Conservation (phyloP, 2,888 invertebrate species). For the Bombyx huttoni region DNA sequence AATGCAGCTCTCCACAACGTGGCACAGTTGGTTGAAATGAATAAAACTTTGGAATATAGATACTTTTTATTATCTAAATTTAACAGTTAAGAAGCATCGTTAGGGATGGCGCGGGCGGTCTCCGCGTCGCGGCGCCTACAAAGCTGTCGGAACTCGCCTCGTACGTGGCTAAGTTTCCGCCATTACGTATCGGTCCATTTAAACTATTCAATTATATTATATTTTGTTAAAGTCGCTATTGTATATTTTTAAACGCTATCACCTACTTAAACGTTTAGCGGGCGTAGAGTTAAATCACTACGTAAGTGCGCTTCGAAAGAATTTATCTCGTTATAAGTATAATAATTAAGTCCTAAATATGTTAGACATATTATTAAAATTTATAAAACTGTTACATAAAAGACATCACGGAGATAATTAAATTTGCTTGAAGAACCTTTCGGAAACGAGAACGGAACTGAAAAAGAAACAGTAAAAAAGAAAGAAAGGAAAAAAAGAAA, state of each 20-base stretch:
- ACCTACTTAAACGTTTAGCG: constrained; percentile 52
- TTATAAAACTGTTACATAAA: constrained; percentile 31
- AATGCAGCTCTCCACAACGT: constrained; percentile 55
- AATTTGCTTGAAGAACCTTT: constrained; percentile 54
- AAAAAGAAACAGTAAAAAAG: constrained; percentile 31
- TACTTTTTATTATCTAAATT: constrained; percentile 66
- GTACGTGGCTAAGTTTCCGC: not conserved
- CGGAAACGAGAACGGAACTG: constrained; percentile 11
- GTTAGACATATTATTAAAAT: constrained; percentile 22
- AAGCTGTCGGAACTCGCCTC: constrained; percentile 25
- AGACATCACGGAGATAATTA: constrained; percentile 49
- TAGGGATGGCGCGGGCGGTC: constrained; percentile 22
- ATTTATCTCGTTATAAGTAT: constrained; percentile 21
- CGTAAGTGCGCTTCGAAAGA: constrained; percentile 51
- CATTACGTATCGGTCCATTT: not conserved
- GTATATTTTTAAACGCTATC: constrained; percentile 27
- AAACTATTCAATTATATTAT: constrained; percentile 5
- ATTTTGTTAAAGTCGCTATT: constrained; percentile 9
- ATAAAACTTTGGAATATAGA: constrained; percentile 69
- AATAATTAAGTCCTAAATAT: constrained; percentile 16
- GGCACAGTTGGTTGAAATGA: constrained; percentile 63
- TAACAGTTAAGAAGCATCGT: constrained; percentile 52
- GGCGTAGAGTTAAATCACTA: constrained; percentile 51
- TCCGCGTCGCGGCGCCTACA: constrained; percentile 48
- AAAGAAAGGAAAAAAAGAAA: constrained; percentile 15